phyloP scores from a whole-genome alignment of 2,113 vertebrate genomes.

The Chaetodon auriga region DNA sequence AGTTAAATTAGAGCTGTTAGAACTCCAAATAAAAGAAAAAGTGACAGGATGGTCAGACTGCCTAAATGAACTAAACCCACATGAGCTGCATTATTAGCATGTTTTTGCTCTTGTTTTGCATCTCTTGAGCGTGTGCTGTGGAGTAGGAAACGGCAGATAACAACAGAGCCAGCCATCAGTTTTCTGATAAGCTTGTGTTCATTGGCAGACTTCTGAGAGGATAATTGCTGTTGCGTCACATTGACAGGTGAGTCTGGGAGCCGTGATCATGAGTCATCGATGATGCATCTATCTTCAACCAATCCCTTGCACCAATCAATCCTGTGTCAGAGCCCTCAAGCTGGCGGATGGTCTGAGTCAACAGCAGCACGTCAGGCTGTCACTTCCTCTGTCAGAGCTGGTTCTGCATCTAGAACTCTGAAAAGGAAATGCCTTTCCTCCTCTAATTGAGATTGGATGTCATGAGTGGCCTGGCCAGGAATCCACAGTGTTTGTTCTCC shows the following conservation, averaged over 20 bases:
- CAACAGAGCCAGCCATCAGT: neutral
- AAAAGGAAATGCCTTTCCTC: conserved; percentile 13
- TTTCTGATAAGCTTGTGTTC: neutral
- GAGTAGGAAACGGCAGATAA: neutral
- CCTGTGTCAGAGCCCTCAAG: neutral
- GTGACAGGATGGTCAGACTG: neutral
- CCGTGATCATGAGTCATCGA: neutral
- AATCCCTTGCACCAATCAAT: conserved; percentile 7
- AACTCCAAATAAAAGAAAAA: neutral
- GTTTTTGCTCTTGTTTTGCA: neutral
- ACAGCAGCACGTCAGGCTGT: conserved; percentile 17
- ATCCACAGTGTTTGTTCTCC: conserved; percentile 51
- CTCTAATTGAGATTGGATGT: conserved; percentile 23
- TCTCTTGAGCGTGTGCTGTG: neutral
- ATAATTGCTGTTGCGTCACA: neutral
- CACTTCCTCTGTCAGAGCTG: neutral
- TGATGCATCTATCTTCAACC: neutral
- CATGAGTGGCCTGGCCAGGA: conserved; percentile 18
- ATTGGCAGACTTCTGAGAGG: neutral
- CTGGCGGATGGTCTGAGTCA: conserved; percentile 28
- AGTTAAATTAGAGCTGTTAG: neutral
- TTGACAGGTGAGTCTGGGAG: neutral
- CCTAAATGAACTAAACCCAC: neutral
- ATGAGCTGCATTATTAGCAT: neutral
- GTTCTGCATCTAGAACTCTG: conserved; percentile 9